phyloP scores from a whole-genome alignment of 2,797 vertebrate species.

The Tangara arthus region DNA sequence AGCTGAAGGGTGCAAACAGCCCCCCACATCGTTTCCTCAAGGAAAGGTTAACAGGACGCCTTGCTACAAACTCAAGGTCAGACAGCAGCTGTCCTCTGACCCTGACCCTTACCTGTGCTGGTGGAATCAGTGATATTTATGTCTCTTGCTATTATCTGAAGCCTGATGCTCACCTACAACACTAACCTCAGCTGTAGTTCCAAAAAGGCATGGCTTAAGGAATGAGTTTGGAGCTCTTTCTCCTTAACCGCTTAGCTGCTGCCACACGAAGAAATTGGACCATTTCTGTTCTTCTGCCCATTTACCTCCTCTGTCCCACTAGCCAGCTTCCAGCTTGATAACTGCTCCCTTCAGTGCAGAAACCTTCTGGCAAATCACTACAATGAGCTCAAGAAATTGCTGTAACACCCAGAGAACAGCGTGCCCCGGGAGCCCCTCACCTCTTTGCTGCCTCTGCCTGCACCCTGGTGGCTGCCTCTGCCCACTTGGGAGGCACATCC shows the following conservation, averaged over 20 bases:
- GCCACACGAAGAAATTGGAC: background rate
- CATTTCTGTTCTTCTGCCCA: background rate
- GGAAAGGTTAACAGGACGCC: background rate
- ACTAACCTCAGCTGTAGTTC: background rate
- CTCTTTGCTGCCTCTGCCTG: background rate
- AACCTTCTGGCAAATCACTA: background rate
- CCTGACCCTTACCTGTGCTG: background rate
- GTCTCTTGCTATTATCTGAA: background rate
- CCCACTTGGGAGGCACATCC: background rate
- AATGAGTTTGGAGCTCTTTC: background rate
- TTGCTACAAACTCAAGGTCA: background rate
- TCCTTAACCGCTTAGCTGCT: background rate
- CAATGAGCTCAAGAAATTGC: background rate
- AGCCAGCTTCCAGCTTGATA: background rate
- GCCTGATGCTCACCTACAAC: background rate
- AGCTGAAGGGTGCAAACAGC: background rate
- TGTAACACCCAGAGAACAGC: fast-evolving
- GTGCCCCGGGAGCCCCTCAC: background rate
- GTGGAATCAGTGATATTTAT: background rate
- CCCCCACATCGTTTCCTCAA: background rate
- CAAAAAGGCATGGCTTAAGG: background rate
- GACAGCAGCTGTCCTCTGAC: background rate
- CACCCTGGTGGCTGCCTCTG: background rate
- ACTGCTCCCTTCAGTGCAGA: background rate
- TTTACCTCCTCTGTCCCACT: background rate